Evolutionary conservation across 1,140 invertebrate species (phyloP).

Genomic region (Cherax destructor): DNA sequence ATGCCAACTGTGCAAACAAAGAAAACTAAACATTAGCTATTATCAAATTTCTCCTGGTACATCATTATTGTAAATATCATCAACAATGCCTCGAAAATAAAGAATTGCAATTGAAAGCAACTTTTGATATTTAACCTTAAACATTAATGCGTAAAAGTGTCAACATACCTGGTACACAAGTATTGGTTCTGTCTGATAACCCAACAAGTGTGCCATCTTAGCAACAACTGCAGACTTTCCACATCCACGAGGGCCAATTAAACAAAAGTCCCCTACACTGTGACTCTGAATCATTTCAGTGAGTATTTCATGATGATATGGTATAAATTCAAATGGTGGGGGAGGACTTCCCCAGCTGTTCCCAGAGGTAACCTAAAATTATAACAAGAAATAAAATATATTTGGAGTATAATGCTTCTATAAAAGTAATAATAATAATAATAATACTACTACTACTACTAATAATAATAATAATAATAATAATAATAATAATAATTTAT

Average conservation of each 20-base stretch:
- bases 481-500: no score
- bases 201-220: conserved; percentile 85
- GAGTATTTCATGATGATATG: conserved; percentile 88
- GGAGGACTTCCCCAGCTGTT: conserved; percentile 61
- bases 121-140: neutral
- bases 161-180: conserved; percentile 87
- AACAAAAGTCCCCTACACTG: conserved; percentile 87
- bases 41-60: no score
- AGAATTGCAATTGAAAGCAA: neutral
- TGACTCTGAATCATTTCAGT: conserved; percentile 87
- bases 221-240: conserved; percentile 91
- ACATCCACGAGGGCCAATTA: conserved; percentile 93
- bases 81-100: no score
- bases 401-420: no score
- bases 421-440: no score
- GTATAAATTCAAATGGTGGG: conserved; percentile 81
- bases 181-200: conserved; percentile 90
- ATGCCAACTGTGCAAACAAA: neutral
- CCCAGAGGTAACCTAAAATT: conserved; percentile 65
- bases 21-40: no score
- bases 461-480: no score
- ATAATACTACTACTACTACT: no score
- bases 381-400: no score
- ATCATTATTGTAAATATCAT: no score
- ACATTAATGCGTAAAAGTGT: neutral